A percentile compares a stretch with the other conserved stretches of the same genome.
These are phyloP conservation scores for Junonia oenone DNA, from an alignment of 2,888 invertebrate genomes.

Conservation along the genomic window DNA sequence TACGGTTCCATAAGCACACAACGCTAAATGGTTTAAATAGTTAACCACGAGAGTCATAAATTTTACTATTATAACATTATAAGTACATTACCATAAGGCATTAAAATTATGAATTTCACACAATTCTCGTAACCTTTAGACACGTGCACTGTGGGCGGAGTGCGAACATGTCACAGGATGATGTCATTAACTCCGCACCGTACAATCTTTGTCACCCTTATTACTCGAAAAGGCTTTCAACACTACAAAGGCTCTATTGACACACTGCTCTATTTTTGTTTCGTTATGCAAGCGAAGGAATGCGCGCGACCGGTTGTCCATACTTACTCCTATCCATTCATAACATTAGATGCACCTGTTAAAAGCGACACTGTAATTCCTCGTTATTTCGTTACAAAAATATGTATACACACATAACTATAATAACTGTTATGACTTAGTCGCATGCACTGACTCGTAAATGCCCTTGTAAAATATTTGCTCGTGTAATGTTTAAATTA, in stretches of 20 bases:
- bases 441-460: conserved; percentile 40
- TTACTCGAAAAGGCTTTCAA: conserved; percentile 32
- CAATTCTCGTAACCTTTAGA: conserved; percentile 40
- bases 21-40: background rate
- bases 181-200: conserved; percentile 65
- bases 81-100: background rate
- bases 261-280: conserved; percentile 47
- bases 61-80: background rate
- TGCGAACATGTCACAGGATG: conserved; percentile 59
- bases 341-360: conserved; percentile 45
- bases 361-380: background rate
- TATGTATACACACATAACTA: conserved; percentile 34
- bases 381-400: conserved; percentile 4
- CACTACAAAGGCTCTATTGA: conserved; percentile 42
- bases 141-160: conserved; percentile 69
- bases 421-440: conserved; percentile 37
- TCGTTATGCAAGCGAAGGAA: conserved; percentile 49
- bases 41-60: background rate
- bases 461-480: conserved; percentile 49
- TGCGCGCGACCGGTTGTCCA: conserved; percentile 44
- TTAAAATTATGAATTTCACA: conserved; percentile 25
- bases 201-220: conserved; percentile 55
- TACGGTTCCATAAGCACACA: background rate
- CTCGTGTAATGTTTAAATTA: conserved; percentile 32
- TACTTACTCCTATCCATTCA: conserved; percentile 49